Percentiles rank a stretch among this genome's conserved stretches.
Evolutionary conservation across 1,140 invertebrate species (phyloP).

Genomic region (Heterodera schachtii): DNA sequence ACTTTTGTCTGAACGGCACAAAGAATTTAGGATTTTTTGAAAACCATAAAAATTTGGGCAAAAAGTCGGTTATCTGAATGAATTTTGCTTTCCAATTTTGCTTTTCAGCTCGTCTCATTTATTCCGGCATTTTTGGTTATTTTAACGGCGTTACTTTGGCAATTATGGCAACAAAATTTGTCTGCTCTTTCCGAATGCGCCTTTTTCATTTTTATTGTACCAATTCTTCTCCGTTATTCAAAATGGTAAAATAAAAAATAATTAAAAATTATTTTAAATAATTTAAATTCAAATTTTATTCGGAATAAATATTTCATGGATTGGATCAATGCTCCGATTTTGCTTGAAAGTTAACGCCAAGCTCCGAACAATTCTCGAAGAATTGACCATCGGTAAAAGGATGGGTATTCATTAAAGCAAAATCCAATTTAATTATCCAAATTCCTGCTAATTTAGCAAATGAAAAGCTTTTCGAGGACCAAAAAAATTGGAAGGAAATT

Average conservation of each 20-base stretch:
- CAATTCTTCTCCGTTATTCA: slow-evolving; percentile 18
- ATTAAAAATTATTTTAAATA: neutral
- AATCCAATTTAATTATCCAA: too few relatives aligned
- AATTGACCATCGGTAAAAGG: slow-evolving; percentile 12
- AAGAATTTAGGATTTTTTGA: neutral
- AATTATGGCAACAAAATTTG: slow-evolving; percentile 24
- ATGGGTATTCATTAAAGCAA: too few relatives aligned
- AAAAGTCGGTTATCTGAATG: neutral
- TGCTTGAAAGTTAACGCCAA: neutral
- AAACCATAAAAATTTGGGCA: slow-evolving; percentile 11
- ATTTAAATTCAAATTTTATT: neutral
- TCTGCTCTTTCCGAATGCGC: slow-evolving; percentile 11
- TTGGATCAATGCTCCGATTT: neutral
- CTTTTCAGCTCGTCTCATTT: slow-evolving; percentile 7
- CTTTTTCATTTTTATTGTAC: slow-evolving; percentile 7
- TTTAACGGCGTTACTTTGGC: slow-evolving; percentile 7
- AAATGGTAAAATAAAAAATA: neutral
- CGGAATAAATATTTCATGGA: too few relatives aligned
- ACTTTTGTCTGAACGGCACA: neutral
- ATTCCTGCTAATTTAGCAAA: too few relatives aligned
- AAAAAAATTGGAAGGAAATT: too few relatives aligned
- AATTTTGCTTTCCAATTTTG: too few relatives aligned
- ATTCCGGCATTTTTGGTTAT: slow-evolving; percentile 16
- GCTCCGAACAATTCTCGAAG: neutral
- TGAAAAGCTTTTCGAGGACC: too few relatives aligned